Conservation (phyloP, 2,113 vertebrate genomes). For the Rhagologus leucostigma region DNA sequence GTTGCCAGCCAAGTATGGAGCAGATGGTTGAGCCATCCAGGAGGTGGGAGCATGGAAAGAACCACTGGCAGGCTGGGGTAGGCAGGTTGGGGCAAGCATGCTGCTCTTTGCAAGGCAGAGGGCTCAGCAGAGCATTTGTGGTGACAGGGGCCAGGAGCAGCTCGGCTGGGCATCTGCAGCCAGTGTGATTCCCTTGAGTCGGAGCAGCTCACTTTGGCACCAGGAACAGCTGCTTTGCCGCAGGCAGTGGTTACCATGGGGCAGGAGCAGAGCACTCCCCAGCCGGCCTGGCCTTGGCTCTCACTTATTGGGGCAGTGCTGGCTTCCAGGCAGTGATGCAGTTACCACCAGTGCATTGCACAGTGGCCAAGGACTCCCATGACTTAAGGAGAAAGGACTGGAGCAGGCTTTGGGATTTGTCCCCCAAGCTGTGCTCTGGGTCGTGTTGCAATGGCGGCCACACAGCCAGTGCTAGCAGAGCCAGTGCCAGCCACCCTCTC, state of each 20-base stretch:
- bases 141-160: neutral
- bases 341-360: neutral
- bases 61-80: neutral
- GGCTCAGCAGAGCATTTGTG: neutral
- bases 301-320: neutral
- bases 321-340: neutral
- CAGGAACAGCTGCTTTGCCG: neutral
- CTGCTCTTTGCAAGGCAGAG: neutral
- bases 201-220: neutral
- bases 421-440: neutral
- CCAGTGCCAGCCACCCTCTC: rapidly evolving
- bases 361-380: neutral
- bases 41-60: neutral
- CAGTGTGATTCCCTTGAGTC: neutral
- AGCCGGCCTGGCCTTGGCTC: neutral
- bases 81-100: neutral
- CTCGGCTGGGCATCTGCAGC: neutral
- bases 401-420: neutral
- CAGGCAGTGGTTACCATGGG: rapidly evolving
- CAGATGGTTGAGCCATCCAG: neutral
- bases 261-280: neutral
- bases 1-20: neutral
- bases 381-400: neutral
- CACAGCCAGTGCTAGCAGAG: neutral
- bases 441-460: rapidly evolving